Base-by-base conservation (phyloP, 64 coral and sea anemone species). In the Porites lutea region DNA sequence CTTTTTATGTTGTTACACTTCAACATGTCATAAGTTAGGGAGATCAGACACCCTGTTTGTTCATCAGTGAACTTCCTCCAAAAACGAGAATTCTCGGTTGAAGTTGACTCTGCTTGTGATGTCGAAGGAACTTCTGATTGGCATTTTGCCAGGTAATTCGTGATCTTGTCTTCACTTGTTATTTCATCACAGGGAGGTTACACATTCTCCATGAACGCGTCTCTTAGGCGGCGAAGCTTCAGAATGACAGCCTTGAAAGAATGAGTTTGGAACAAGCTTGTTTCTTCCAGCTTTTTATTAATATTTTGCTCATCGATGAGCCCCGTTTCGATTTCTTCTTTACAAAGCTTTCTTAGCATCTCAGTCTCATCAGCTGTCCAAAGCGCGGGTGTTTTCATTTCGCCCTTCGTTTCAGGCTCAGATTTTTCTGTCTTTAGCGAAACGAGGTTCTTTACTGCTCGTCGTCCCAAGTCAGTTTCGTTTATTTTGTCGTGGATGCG, bases 361-460 rank as follows among this genome's bases (percentile, higher is more conserved):
- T 79, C 62, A 70, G 60, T 79, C 73, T 93, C 91, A 8, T 93
- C 61, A 19, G 5, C n/a, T 65, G 65, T 82, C 84, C 83, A 88
- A 45, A 57, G 27, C 15, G 70, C 57, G 46, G n/a, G 48, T 21
- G 22, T 43, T 9, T 75, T 20, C 57, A 52, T 37, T 19, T 23
- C 60, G 12, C 51, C 68, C 52, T 79, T 71, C 3, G 13, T 27
- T 2, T 49, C 21, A 44, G 82, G 45, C 13, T 53, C 45, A 73
- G 16, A 23, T 44, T 81, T 57, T 14, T 27, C 22, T 15, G 64
- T 81, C 12, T 88, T 80, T 47, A 93, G 48, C 59, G 85, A 69
- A 16, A 93, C 91, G 23, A 93, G 82, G 48, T 93, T 93, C 21
- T 65, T 79, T 51, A 93, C 83, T 16, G 91, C 90, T 59, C 63